These are phyloP conservation scores for Glaucopsyche alexis DNA, from an alignment of 2,888 invertebrate species.

Conservation along the genomic window DNA sequence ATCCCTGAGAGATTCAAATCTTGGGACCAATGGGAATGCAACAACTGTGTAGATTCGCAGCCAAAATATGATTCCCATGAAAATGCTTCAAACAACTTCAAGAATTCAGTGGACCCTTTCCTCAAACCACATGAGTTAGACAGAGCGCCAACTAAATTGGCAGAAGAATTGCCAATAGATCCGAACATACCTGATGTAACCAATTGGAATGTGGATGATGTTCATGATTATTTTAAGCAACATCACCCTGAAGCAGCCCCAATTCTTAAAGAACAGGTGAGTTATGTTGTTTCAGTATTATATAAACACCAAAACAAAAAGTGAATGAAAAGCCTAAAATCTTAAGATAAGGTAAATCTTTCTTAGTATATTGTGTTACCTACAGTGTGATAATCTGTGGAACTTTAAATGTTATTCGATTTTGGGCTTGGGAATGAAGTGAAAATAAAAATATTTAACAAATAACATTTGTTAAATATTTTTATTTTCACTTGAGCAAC, in stretches of 20 bases:
- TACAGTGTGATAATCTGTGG: too few species aligned
- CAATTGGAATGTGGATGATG: slow-evolving; percentile 91
- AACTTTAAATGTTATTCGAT: too few species aligned
- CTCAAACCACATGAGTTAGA: slow-evolving; percentile 72
- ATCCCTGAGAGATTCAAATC: slow-evolving; percentile 79
- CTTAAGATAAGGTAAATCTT: not conserved
- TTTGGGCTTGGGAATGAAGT: too few species aligned
- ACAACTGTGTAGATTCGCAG: slow-evolving; percentile 80
- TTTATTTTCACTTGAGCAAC: too few species aligned
- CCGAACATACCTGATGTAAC: slow-evolving; percentile 87
- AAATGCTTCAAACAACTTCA: slow-evolving; percentile 58
- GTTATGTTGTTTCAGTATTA: slow-evolving; percentile 26
- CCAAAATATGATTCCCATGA: slow-evolving; percentile 64
- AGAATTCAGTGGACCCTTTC: slow-evolving; percentile 62
- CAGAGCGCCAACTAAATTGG: slow-evolving; percentile 61
- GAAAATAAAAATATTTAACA: too few species aligned
- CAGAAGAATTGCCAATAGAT: slow-evolving; percentile 77
- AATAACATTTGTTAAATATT: too few species aligned
- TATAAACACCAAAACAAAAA: not conserved
- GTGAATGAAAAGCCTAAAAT: not conserved
- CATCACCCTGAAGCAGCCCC: slow-evolving; percentile 90
- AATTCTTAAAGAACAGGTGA: slow-evolving; percentile 90
- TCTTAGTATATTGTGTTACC: too few species aligned
- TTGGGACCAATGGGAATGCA: slow-evolving; percentile 85
- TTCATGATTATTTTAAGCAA: slow-evolving; percentile 87